Percentiles rank a stretch among this genome's conserved stretches.
These are phyloP conservation scores for Callyntrura guangdongensis DNA, from an alignment of 2,888 invertebrate genomes.

Conservation along the genomic window DNA sequence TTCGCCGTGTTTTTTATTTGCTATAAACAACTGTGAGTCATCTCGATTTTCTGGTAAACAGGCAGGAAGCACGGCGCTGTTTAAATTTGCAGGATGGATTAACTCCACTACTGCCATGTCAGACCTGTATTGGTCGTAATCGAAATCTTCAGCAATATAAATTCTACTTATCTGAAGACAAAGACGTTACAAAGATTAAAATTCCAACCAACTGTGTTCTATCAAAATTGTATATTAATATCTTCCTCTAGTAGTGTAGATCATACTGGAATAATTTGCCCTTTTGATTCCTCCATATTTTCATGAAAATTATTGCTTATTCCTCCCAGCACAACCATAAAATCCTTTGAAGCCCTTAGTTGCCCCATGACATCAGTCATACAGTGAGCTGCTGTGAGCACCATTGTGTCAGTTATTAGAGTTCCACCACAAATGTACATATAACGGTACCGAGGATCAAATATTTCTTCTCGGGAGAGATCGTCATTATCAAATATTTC, in stretches of 20 bases:
- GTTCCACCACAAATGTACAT: conserved; percentile 76
- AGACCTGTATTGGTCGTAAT: conserved; percentile 69
- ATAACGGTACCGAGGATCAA: conserved; percentile 72
- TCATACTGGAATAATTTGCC: conserved; percentile 73
- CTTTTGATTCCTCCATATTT: conserved; percentile 63
- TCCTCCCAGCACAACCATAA: conserved; percentile 76
- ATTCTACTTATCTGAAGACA: conserved; percentile 62
- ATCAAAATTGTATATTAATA: too few relatives aligned
- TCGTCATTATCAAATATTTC: conserved; percentile 74
- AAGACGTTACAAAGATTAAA: neutral
- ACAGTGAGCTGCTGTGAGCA: conserved; percentile 71
- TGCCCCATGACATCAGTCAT: conserved; percentile 61
- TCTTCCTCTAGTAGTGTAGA: too few relatives aligned
- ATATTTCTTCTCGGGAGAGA: conserved; percentile 64
- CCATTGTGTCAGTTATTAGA: conserved; percentile 40
- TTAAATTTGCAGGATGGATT: conserved; percentile 53
- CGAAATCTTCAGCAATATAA: conserved; percentile 64
- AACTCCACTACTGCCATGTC: conserved; percentile 70
- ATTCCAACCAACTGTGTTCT: too few relatives aligned
- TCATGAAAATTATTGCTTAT: conserved; percentile 67
- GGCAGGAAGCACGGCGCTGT: conserved; percentile 63
- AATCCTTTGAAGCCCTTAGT: conserved; percentile 56
- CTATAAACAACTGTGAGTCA: conserved; percentile 67
- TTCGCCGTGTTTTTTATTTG: conserved; percentile 70
- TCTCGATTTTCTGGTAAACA: conserved; percentile 73